Evolutionary conservation across 2,888 invertebrate species (phyloP).

Genomic region (Baccha elongata): DNA sequence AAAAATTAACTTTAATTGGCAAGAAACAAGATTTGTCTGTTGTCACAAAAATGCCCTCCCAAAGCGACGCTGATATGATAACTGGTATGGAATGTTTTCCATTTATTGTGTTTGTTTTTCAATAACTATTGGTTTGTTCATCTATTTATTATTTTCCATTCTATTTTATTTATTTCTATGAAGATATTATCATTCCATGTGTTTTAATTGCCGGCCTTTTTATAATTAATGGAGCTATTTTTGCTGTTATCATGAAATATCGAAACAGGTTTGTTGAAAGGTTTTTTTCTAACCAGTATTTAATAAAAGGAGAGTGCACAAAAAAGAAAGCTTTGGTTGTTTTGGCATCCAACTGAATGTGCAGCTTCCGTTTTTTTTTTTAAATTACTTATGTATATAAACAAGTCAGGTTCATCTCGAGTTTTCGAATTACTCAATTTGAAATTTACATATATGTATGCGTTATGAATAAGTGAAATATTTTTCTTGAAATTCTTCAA

Average conservation of each 20-base stretch:
- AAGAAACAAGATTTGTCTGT: constrained; percentile 59
- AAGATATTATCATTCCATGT: constrained; percentile 89
- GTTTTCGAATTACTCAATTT: too few relatives aligned
- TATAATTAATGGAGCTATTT: constrained; percentile 88
- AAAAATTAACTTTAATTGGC: constrained; percentile 56
- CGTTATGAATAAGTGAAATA: background rate
- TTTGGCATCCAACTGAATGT: too few relatives aligned
- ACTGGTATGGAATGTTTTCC: constrained; percentile 71
- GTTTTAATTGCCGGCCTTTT: constrained; percentile 88
- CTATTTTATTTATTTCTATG: constrained; percentile 76
- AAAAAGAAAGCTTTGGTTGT: too few relatives aligned
- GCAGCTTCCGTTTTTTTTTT: constrained; percentile 19
- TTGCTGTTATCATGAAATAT: constrained; percentile 86
- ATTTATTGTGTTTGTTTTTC: constrained; percentile 33
- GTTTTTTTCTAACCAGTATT: background rate
- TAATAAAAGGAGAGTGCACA: constrained; percentile 13
- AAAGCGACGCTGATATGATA: constrained; percentile 75
- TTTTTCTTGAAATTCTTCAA: constrained; percentile 15
- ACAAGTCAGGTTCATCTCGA: too few relatives aligned
- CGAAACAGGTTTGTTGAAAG: constrained; percentile 75
- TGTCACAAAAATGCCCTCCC: constrained; percentile 72
- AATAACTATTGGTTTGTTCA: constrained; percentile 27
- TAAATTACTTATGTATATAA: too few relatives aligned
- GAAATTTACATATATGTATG: constrained; percentile 5
- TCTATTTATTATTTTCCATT: constrained; percentile 30